Evolutionary conservation across 2,113 vertebrate species (phyloP).

Genomic region (Carassius gibelio): DNA sequence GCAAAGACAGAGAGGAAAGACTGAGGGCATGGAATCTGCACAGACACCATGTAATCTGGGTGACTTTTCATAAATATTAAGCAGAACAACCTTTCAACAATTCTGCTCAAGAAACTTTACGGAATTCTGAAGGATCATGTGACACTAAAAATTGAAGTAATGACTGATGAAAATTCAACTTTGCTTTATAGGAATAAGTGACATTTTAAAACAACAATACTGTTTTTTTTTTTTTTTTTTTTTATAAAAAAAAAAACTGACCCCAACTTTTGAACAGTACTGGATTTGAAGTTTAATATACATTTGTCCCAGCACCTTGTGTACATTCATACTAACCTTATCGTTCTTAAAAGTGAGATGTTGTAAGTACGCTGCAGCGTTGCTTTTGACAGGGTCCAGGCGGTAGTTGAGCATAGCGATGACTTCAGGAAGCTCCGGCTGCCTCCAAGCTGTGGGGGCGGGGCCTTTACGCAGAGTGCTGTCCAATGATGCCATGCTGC

Average conservation of each 20-base stretch:
- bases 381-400: slow-evolving; percentile 90
- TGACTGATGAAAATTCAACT: no score
- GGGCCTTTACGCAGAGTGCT: slow-evolving; percentile 87
- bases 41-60: not conserved
- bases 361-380: slow-evolving; percentile 92
- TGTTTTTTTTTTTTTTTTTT: not conserved
- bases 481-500: slow-evolving; percentile 92
- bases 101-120: no score
- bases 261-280: not conserved
- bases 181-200: not conserved
- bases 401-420: slow-evolving; percentile 94
- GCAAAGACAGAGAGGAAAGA: not conserved
- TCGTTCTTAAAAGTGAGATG: slow-evolving; percentile 95
- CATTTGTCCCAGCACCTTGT: not conserved
- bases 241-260: not conserved
- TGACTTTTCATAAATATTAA: not conserved
- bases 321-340: slow-evolving; percentile 71
- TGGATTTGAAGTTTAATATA: not conserved
- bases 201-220: not conserved
- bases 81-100: no score
- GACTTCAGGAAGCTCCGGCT: slow-evolving; percentile 94
- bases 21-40: not conserved
- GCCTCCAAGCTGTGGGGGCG: slow-evolving; percentile 79
- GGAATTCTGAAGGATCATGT: no score
- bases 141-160: no score